phyloP scores from a whole-genome alignment of 1,140 invertebrate species.

The Orussus abietinus region DNA sequence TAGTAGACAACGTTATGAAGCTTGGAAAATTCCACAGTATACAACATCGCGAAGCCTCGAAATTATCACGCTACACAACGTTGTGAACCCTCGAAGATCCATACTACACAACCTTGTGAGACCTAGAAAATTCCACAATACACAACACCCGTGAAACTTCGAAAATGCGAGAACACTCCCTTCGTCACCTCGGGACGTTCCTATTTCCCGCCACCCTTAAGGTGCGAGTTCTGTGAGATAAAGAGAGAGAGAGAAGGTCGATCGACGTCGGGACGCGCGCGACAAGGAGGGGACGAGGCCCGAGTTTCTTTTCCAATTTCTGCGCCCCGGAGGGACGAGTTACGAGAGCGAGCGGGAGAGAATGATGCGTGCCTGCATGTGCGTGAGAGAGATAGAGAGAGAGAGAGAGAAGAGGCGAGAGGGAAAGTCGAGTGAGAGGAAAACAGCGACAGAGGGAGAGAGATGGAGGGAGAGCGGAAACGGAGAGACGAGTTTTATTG shows the following conservation, averaged over 20 bases:
- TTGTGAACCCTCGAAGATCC: too few relatives aligned
- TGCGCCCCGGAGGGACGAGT: background rate
- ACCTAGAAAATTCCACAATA: too few relatives aligned
- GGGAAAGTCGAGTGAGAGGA: slow-evolving; percentile 14
- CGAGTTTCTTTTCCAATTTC: slow-evolving; percentile 2
- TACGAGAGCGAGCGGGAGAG: background rate
- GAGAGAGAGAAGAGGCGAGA: slow-evolving; percentile 13
- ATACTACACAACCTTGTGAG: too few relatives aligned
- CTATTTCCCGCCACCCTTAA: slow-evolving; percentile 27
- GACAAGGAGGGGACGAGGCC: background rate
- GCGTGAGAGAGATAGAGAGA: slow-evolving; percentile 7
- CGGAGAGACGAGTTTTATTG: slow-evolving; percentile 44
- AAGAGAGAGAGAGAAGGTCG: slow-evolving; percentile 15
- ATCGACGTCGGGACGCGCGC: background rate
- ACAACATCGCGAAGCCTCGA: too few relatives aligned
- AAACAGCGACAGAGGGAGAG: slow-evolving; percentile 20
- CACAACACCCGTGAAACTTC: slow-evolving; percentile 39
- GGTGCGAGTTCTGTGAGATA: slow-evolving; percentile 14
- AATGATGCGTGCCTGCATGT: slow-evolving; percentile 1
- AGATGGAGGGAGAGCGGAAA: slow-evolving; percentile 18
- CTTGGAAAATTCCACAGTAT: too few relatives aligned
- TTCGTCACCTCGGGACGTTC: too few relatives aligned
- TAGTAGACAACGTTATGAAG: too few relatives aligned
- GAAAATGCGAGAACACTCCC: too few relatives aligned
- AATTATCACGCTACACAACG: too few relatives aligned